Evolutionary conservation across 2,888 invertebrate species (phyloP), one percentile per base, ranked within the genome.

Genomic region (Amiota minor): DNA sequence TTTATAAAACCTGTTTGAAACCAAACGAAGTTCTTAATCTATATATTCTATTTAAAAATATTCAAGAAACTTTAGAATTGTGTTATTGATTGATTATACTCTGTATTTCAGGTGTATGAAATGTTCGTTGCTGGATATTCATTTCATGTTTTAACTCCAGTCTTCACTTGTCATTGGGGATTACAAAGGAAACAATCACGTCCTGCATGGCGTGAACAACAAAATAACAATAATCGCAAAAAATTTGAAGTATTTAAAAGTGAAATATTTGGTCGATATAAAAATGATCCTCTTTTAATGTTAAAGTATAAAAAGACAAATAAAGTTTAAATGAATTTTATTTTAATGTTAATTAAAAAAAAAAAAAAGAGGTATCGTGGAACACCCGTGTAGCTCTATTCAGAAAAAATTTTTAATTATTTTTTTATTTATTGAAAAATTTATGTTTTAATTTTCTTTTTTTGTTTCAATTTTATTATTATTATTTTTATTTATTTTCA

Each of bases 81-180:
- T 20, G 50, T 47, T 9, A 47, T 67, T 46, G 4, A 46, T 45
- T 14, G 16, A 67, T 56, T 50, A 53, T 49, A 47, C 9, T 72
- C 18, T n/a, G 10, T 59, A 46, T 90, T 90, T 10, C 90, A 97
- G 97, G 96, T 97, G 53, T 97, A 97, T 90, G 97, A 97, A 91
- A 97, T 97, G 95, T 96, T 93, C 88, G 93, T 97, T 47, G 94
- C 96, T 64, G 96, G 97, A 9, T 97, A 95, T 90, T 94, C 95
- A 87, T 97, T 97, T 90, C 92, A 93, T 84, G 97, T 97, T 0
- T 91, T 97, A 12, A 95, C 97, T 0, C 97, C 97, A 0, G 93
- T 96, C 67, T 97, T 97, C 90, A 96, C 96, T 0, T 95, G 95
- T 70, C 97, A 97, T 87, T 96, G 97, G 95, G 97, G 97, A 0